Conservation (phyloP, 2,888 invertebrate genomes). For the Eristalis pertinax region DNA sequence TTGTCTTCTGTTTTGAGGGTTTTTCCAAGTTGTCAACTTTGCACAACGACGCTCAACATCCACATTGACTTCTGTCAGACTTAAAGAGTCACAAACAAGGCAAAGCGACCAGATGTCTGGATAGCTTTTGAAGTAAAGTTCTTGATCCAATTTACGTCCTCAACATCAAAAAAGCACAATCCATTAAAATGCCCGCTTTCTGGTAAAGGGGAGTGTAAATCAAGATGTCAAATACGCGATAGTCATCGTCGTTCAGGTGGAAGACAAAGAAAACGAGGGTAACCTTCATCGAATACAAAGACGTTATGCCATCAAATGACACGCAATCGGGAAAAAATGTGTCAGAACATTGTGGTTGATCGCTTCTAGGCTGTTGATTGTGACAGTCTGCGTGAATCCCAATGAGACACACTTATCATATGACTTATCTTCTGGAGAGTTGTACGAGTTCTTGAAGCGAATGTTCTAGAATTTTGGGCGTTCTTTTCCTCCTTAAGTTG, state of each 20-base stretch:
- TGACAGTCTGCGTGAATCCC: not conserved
- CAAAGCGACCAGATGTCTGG: not conserved
- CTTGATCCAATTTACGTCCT: no score
- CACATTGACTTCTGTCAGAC: not conserved
- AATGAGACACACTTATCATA: no score
- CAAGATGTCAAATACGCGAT: not conserved
- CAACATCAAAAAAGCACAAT: not conserved
- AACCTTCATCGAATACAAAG: not conserved
- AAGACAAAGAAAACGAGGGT: not conserved
- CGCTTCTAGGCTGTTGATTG: not conserved
- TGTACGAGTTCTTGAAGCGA: no score
- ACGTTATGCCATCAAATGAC: not conserved
- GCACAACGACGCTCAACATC: not conserved
- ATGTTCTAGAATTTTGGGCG: no score
- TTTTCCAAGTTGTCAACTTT: not conserved
- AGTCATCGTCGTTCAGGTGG: not conserved
- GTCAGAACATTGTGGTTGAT: not conserved
- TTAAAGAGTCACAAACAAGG: not conserved
- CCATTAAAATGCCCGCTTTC: not conserved
- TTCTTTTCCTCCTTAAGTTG: no score
- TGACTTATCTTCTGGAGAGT: no score
- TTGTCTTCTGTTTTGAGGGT: not conserved
- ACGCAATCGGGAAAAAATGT: not conserved
- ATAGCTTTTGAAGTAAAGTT: not conserved
- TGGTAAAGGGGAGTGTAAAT: not conserved